Conservation (phyloP, 2,113 vertebrate species). For the Felis chaus region DNA sequence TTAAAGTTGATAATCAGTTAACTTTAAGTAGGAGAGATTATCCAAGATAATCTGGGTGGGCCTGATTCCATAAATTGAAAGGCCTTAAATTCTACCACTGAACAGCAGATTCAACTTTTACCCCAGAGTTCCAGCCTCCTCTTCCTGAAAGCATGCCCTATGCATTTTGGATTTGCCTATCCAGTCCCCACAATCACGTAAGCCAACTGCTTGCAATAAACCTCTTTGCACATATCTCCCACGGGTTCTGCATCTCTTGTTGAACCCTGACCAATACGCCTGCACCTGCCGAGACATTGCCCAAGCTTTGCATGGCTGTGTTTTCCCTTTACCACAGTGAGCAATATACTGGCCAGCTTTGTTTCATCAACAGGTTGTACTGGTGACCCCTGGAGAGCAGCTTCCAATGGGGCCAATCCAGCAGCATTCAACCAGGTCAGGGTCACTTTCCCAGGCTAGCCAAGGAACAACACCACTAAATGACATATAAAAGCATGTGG, state of each 20-base stretch:
- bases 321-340: not conserved
- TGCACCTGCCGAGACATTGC: not conserved
- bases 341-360: not conserved
- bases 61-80: not conserved
- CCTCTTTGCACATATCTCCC: not conserved
- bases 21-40: not conserved
- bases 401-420: not conserved
- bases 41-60: not conserved
- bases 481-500: not conserved
- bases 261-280: not conserved
- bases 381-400: not conserved
- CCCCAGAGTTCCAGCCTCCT: not conserved
- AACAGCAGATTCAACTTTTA: not conserved
- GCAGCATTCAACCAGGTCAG: not conserved
- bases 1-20: not conserved
- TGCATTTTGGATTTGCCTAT: not conserved
- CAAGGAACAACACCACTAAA: not conserved
- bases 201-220: not conserved
- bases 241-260: not conserved
- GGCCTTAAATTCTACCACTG: not conserved
- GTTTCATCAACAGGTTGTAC: not conserved
- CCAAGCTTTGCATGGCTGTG: not conserved
- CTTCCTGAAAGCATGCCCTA: not conserved
- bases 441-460: not conserved
- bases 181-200: rapidly evolving